phyloP scores from a whole-genome alignment of 2,888 invertebrate species.

The Pecten maximus region DNA sequence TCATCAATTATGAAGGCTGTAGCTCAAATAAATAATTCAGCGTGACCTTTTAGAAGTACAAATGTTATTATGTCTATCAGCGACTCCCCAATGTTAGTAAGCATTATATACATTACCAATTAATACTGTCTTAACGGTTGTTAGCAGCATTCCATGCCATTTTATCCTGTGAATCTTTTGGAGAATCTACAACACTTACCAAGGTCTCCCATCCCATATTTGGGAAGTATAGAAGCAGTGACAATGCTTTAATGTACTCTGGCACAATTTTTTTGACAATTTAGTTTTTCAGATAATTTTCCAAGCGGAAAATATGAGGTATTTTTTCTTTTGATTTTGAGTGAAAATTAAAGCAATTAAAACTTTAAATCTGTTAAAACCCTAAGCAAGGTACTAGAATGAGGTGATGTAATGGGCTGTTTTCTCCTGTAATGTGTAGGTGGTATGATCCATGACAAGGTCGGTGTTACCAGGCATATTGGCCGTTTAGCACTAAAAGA shows the following conservation, averaged over 20 bases:
- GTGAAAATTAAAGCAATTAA: too few species aligned
- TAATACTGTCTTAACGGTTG: neutral
- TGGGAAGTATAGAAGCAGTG: neutral
- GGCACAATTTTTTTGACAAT: too few species aligned
- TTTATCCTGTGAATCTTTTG: neutral
- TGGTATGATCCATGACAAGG: too few species aligned
- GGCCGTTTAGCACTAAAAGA: neutral
- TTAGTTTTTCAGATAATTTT: too few species aligned
- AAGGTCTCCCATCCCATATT: neutral
- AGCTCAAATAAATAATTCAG: conserved; percentile 35
- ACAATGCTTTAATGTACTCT: too few species aligned
- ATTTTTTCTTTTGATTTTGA: too few species aligned
- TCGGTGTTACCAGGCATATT: neutral
- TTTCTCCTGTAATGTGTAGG: too few species aligned
- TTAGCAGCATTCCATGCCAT: neutral
- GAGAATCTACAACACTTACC: neutral
- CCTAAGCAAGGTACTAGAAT: too few species aligned
- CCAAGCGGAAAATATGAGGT: too few species aligned
- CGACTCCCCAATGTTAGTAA: conserved; percentile 3
- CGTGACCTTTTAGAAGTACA: conserved; percentile 29
- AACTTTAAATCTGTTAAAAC: too few species aligned
- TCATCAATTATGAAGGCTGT: conserved; percentile 30
- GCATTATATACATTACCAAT: neutral
- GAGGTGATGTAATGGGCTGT: too few species aligned
- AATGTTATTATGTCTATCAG: conserved; percentile 21